A percentile compares a stretch with the other conserved stretches of the same genome.
Evolutionary conservation across 2,797 vertebrate genomes (phyloP).

Genomic region (Channallabes apus): DNA sequence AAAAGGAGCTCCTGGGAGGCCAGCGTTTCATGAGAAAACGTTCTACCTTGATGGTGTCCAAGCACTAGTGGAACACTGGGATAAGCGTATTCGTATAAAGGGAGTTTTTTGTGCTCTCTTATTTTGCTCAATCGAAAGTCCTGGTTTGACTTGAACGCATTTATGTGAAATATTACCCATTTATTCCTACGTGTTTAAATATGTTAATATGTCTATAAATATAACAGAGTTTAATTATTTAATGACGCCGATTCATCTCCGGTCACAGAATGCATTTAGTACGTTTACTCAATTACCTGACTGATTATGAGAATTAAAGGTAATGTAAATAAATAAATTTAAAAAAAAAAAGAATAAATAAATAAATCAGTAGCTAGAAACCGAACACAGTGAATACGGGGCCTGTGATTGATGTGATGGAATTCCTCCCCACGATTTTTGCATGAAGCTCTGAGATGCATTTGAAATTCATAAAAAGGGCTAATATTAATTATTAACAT

Average conservation of each 20-base stretch:
- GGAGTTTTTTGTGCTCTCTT: no score
- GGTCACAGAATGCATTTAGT: neutral
- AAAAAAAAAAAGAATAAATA: neutral
- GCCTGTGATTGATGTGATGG: neutral
- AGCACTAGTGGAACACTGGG: no score
- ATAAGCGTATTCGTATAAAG: no score
- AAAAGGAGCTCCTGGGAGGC: no score
- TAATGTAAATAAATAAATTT: neutral
- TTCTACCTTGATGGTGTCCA: no score
- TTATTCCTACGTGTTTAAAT: neutral
- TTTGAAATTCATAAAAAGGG: conserved; percentile 2
- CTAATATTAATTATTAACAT: conserved; percentile 15
- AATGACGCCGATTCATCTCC: neutral
- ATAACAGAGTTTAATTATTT: neutral
- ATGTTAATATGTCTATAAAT: neutral
- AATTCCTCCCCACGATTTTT: neutral
- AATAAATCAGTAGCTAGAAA: neutral
- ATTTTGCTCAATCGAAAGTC: no score
- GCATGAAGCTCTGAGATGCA: neutral
- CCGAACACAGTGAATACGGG: neutral
- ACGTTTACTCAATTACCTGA: neutral
- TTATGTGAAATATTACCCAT: neutral
- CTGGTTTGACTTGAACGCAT: neutral
- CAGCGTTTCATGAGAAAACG: no score
- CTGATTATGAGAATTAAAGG: neutral